A percentile compares a stretch with the other conserved stretches of the same genome.
phyloP scores from a whole-genome alignment of 64 coral and sea anemone species.

The Anthopleura sola region DNA sequence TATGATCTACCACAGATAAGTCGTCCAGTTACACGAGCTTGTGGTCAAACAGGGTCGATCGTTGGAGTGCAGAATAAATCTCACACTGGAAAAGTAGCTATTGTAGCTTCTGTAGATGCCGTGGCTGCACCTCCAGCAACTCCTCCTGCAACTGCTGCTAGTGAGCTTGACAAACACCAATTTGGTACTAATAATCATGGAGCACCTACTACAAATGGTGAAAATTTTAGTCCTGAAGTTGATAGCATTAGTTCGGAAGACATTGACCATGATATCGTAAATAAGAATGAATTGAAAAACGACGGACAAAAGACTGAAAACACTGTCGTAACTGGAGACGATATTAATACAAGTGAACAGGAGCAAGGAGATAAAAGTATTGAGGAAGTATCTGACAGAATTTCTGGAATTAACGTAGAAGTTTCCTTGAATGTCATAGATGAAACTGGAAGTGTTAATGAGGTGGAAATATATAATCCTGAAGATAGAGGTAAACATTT shows the following conservation, averaged over 20 bases:
- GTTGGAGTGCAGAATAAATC: constrained; percentile 34
- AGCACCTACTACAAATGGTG: background rate
- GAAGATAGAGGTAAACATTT: constrained; percentile 31
- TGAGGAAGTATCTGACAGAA: background rate
- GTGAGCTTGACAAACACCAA: background rate
- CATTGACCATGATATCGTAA: background rate
- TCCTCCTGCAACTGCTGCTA: constrained; percentile 9
- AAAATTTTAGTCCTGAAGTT: background rate
- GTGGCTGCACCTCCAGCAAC: background rate
- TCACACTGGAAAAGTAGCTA: constrained; percentile 42
- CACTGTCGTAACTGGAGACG: background rate
- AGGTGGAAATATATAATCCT: constrained; percentile 62
- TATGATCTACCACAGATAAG: constrained; percentile 37
- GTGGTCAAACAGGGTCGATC: constrained; percentile 33
- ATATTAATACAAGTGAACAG: background rate
- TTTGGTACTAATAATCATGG: background rate
- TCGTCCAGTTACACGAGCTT: constrained; percentile 55
- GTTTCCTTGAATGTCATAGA: constrained; percentile 59
- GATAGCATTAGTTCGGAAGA: constrained; percentile 33
- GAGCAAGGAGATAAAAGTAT: constrained; percentile 13
- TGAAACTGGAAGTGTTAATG: constrained; percentile 40
- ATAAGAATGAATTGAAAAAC: background rate
- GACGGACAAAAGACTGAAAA: background rate
- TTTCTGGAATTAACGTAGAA: background rate
- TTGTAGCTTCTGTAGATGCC: constrained; percentile 8